These are phyloP conservation scores for Drosophila parthenogenetica DNA, from an alignment of 2,888 invertebrate genomes.

Conservation along the genomic window DNA sequence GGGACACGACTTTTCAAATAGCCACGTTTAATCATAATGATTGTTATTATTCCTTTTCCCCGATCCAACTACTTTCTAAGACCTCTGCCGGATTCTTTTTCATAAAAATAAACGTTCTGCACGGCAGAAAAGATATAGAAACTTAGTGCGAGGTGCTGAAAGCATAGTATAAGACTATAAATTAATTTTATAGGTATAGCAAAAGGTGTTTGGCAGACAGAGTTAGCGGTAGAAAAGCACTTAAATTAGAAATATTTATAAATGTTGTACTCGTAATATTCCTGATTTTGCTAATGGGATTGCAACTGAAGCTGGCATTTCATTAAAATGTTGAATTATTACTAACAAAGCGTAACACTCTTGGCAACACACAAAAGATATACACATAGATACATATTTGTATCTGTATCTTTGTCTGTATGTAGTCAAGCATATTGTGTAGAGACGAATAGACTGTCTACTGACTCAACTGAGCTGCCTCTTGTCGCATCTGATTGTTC, in stretches of 20 bases:
- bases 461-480: constrained; percentile 14
- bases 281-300: constrained; percentile 29
- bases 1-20: constrained; percentile 85
- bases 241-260: not conserved
- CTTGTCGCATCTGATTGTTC: constrained; percentile 70
- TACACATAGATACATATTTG: constrained; percentile 7
- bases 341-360: constrained; percentile 66
- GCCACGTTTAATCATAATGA: constrained; percentile 85
- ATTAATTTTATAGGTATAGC: constrained; percentile 49
- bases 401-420: constrained; percentile 3
- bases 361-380: constrained; percentile 58
- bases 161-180: constrained; percentile 57
- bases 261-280: constrained; percentile 7
- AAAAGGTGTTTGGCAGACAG: constrained; percentile 46
- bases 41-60: constrained; percentile 81
- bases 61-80: constrained; percentile 60
- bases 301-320: constrained; percentile 30
- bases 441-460: constrained; percentile 18
- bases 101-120: constrained; percentile 42
- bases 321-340: constrained; percentile 51
- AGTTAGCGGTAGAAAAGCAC: constrained; percentile 19
- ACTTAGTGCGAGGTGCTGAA: constrained; percentile 70
- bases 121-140: constrained; percentile 41
- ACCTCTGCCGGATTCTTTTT: constrained; percentile 33
- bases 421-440: not conserved